These are phyloP conservation scores for Magallana gigas DNA, from an alignment of 1,140 invertebrate genomes.

Conservation along the genomic window DNA sequence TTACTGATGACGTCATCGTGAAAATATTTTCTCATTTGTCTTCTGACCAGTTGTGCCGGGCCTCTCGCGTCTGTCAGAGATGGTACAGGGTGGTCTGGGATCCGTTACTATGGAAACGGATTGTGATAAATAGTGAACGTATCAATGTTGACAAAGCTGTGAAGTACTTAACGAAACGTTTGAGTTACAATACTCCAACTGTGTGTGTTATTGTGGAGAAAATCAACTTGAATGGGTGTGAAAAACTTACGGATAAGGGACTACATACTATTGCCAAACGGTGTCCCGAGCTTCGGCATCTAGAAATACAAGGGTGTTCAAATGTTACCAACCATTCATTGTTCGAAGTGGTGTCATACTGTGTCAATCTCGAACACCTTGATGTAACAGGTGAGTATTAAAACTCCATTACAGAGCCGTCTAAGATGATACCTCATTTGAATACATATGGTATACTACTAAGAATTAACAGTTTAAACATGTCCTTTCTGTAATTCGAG, in stretches of 20 bases:
- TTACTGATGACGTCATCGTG: conserved; percentile 82
- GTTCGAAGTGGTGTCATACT: conserved; percentile 84
- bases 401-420: neutral
- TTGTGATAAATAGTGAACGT: conserved; percentile 84
- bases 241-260: conserved; percentile 87
- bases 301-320: conserved; percentile 86
- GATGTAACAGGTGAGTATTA: conserved; percentile 85
- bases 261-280: conserved; percentile 84
- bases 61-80: conserved; percentile 88
- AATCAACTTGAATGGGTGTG: conserved; percentile 86
- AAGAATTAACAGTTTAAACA: neutral
- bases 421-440: neutral
- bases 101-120: conserved; percentile 86
- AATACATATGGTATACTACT: neutral
- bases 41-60: conserved; percentile 88
- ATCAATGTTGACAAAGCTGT: conserved; percentile 86
- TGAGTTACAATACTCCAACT: conserved; percentile 79
- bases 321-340: conserved; percentile 85
- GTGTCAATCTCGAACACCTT: conserved; percentile 86
- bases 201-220: conserved; percentile 82
- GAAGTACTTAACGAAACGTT: conserved; percentile 80
- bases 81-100: conserved; percentile 92
- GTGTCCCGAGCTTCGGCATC: conserved; percentile 86
- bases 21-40: conserved; percentile 87
- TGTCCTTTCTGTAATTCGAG: neutral